Evolutionary conservation across 2,797 vertebrate genomes (phyloP).

Genomic region (Eupleurogrammus muticus): DNA sequence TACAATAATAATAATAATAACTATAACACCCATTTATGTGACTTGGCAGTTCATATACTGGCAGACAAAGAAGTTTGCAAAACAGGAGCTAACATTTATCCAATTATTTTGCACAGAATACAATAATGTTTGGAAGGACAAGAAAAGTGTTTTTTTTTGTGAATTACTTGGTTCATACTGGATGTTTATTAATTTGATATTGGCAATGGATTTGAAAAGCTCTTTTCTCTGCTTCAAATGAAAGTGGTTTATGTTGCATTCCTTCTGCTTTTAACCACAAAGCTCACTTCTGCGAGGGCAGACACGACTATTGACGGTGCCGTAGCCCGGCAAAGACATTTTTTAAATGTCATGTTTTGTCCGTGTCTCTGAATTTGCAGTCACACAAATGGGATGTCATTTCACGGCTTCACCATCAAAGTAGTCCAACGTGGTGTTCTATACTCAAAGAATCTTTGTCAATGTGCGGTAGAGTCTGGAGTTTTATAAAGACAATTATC

Average conservation of each 20-base stretch:
- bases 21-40: conserved; percentile 86
- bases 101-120: conserved; percentile 10
- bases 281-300: conserved; percentile 32
- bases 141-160: background rate
- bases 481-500: conserved; percentile 96
- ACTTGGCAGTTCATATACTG: conserved; percentile 85
- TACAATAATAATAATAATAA: conserved; percentile 46
- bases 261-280: conserved; percentile 40
- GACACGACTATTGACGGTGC: conserved; percentile 13
- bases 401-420: conserved; percentile 86
- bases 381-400: conserved; percentile 80
- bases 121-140: conserved; percentile 1
- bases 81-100: conserved; percentile 10
- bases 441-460: conserved; percentile 91
- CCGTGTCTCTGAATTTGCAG: conserved; percentile 77
- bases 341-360: background rate
- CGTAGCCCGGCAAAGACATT: conserved; percentile 4
- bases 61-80: conserved; percentile 16
- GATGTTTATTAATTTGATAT: conserved; percentile 17
- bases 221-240: conserved; percentile 13
- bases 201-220: conserved; percentile 27
- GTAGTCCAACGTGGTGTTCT: conserved; percentile 81
- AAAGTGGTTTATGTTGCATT: conserved; percentile 21
- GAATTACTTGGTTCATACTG: background rate
- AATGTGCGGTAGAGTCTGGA: conserved; percentile 89